Percentiles rank a stretch among this genome's conserved stretches.
Conservation (phyloP, 2,797 vertebrate species). For the Kryptolebias ocellatus region DNA sequence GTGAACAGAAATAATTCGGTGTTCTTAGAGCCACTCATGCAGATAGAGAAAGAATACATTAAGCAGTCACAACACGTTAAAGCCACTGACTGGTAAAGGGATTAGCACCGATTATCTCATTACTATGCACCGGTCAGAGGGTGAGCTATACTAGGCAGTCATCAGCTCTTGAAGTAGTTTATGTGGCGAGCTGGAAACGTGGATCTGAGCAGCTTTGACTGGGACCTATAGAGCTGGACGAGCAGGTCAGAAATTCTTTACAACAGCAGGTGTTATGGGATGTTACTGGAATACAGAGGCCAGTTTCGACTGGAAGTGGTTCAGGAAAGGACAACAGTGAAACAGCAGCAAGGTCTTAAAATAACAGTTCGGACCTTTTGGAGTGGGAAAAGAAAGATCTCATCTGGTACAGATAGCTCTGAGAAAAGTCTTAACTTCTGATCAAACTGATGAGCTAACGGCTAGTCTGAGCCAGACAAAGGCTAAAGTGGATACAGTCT, state of each 20-base stretch:
- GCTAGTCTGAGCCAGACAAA: too few species aligned
- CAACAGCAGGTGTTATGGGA: background rate
- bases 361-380: too few species aligned
- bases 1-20: constrained; percentile 71
- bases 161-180: background rate
- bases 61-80: background rate
- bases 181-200: constrained; percentile 4
- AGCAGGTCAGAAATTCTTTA: background rate
- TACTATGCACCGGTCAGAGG: constrained; percentile 10
- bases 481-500: too few species aligned
- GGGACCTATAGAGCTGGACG: background rate
- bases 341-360: background rate
- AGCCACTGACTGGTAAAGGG: constrained; percentile 7
- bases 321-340: background rate
- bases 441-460: too few species aligned
- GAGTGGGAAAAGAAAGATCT: too few species aligned
- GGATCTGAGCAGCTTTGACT: background rate
- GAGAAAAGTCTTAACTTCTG: too few species aligned
- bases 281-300: background rate
- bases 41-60: background rate
- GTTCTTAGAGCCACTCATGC: too few species aligned
- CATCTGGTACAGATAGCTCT: too few species aligned
- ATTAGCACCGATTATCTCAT: constrained; percentile 15
- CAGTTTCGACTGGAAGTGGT: too few species aligned
- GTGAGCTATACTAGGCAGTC: constrained; percentile 1